Evolutionary conservation across 2,888 invertebrate species (phyloP), one percentile per base, ranked within the genome.

Genomic region (Hoplodrina blanda): DNA sequence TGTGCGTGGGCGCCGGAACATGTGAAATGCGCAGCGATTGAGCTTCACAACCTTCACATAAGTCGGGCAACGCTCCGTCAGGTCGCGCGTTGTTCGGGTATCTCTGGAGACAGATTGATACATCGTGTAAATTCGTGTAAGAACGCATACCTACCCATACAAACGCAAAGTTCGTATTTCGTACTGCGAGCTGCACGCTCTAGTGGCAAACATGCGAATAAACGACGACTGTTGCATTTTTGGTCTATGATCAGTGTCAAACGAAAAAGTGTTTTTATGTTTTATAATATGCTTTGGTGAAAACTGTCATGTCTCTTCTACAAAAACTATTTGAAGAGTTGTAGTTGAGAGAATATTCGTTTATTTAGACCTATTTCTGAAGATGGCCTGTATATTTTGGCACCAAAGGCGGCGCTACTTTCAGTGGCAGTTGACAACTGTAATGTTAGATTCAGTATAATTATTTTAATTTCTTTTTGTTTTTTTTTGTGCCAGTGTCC

Each of bases 381-480:
- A 30, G 7, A 46, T 64, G 20, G 7, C 17, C n/a, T 20, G 30
- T 20, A 52, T 65, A 62, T 30, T 13, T 64, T 33, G 33, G 20
- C 13, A 19, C 13, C 11, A 37, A 33, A 37, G 15, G 13, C 5
- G 5, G 20, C 13, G 3, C 7, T 41, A 25, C 2, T 66, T 55
- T 65, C 25, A 37, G 25, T 2, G 25, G 6, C 3, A 25, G 11
- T 37, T 7, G 41, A 11, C 13, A 13, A 13, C 13, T 13, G n/a
- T 37, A 49, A 50, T 52, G 11, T 53, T 44, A 68, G 25, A 19
- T 66, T 69, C 13, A 30, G 41, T 56, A n/a, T 4, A 25, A 41
- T 20, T 50, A 4, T 11, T 37, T 33, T 25, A 25, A 25, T 25
- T 25, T 25, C 2, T 25, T 25, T 25, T 25, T 25, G 15, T 20